These are phyloP conservation scores for Aspidiotus rigidus DNA, from an alignment of 2,888 invertebrate genomes.

Conservation along the genomic window DNA sequence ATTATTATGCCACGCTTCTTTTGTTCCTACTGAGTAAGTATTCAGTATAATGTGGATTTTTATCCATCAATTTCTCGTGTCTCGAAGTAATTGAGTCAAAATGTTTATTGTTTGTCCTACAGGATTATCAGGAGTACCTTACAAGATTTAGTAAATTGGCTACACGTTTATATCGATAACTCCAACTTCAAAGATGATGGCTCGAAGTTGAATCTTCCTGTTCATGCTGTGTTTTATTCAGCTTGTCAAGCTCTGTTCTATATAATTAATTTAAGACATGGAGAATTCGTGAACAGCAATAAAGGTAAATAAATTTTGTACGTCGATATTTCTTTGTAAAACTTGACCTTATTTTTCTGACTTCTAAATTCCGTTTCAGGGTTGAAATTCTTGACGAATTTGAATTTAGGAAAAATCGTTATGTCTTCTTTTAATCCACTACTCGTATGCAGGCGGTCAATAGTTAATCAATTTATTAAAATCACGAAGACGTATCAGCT, in stretches of 20 bases:
- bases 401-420: conserved; percentile 78
- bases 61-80: neutral
- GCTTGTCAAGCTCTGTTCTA: conserved; percentile 90
- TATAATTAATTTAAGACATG: conserved; percentile 78
- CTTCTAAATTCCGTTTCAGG: conserved; percentile 50
- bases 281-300: conserved; percentile 64
- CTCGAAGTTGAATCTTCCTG: conserved; percentile 29
- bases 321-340: neutral
- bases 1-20: conserved; percentile 59
- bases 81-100: neutral
- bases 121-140: conserved; percentile 58
- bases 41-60: conserved; percentile 43
- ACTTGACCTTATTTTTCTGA: conserved; percentile 13
- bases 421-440: conserved; percentile 82
- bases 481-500: conserved; percentile 76
- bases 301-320: conserved; percentile 54
- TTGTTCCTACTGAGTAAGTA: conserved; percentile 53
- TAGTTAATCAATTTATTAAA: conserved; percentile 70
- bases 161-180: conserved; percentile 67
- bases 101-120: conserved; percentile 32
- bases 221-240: conserved; percentile 79
- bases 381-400: conserved; percentile 64
- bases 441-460: conserved; percentile 64
- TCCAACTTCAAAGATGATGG: conserved; percentile 48
- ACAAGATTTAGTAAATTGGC: conserved; percentile 68